Percentiles rank a stretch among this genome's conserved stretches.
Conservation (phyloP, 2,888 invertebrate genomes). For the Ennomos quercinarius region DNA sequence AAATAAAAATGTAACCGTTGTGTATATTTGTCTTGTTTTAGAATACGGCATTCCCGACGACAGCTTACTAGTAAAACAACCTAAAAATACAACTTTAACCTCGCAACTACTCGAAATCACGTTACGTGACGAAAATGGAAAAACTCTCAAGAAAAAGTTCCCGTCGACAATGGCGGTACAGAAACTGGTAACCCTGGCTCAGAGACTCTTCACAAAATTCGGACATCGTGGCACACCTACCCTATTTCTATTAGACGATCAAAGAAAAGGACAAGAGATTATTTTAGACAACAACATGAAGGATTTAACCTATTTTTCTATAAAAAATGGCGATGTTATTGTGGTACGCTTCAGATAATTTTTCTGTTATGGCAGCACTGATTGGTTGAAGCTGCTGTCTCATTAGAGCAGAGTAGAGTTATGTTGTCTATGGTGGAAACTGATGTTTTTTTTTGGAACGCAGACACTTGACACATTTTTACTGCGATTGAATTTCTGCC, state of each 20-base stretch:
- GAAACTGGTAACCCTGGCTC: conserved; percentile 92
- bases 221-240: conserved; percentile 68
- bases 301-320: conserved; percentile 92
- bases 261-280: conserved; percentile 88
- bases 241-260: conserved; percentile 82
- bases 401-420: conserved; percentile 1
- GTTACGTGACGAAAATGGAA: conserved; percentile 82
- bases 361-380: conserved; percentile 50
- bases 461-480: no score
- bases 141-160: conserved; percentile 89
- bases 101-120: conserved; percentile 88
- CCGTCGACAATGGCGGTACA: conserved; percentile 92
- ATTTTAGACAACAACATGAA: conserved; percentile 93
- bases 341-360: conserved; percentile 87
- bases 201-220: conserved; percentile 88
- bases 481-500: no score
- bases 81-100: conserved; percentile 86
- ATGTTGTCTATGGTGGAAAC: no score
- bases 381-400: conserved; percentile 12
- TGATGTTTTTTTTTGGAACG: no score
- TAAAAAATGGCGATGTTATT: conserved; percentile 93
- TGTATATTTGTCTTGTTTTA: conserved; percentile 59
- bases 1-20: no score
- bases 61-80: conserved; percentile 85
- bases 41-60: conserved; percentile 94